Evolutionary conservation across 2,888 invertebrate species (phyloP).

Genomic region (Aphidoletes aphidimyza): DNA sequence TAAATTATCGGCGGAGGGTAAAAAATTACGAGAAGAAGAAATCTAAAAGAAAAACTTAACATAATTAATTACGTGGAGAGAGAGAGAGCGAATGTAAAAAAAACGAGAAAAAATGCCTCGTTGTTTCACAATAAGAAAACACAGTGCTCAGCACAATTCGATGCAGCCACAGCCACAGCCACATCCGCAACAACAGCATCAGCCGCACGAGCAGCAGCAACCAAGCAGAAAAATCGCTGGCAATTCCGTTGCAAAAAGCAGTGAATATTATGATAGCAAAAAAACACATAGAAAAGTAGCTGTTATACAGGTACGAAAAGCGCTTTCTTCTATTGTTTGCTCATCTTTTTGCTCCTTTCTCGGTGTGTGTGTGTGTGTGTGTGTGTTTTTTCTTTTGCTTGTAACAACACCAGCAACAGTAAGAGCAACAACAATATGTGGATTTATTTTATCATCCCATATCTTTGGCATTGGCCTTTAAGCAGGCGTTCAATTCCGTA

Average conservation of each 20-base stretch:
- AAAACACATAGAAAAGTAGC: conserved; percentile 42
- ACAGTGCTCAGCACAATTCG: conserved; percentile 50
- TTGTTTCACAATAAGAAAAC: conserved; percentile 57
- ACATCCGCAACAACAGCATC: too few relatives aligned
- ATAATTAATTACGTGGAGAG: conserved; percentile 39
- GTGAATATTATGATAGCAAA: conserved; percentile 24
- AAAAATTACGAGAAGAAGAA: not conserved
- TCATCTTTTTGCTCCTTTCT: not conserved
- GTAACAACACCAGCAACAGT: not conserved
- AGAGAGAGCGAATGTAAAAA: not conserved
- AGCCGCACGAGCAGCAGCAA: conserved; percentile 11
- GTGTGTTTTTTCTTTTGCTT: not conserved
- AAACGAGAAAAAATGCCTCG: conserved; percentile 56
- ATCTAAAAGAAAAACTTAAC: conserved; percentile 27
- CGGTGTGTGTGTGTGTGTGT: too few relatives aligned
- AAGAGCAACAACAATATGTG: not conserved
- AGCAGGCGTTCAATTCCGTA: not conserved
- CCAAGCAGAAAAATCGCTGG: not conserved
- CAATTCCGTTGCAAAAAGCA: conserved; percentile 14
- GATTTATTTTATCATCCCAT: not conserved
- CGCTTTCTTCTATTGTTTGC: not conserved
- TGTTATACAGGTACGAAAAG: conserved; percentile 35
- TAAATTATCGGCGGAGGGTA: conserved; percentile 20
- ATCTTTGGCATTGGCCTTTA: not conserved
- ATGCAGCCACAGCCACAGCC: conserved; percentile 3